Base-by-base conservation (phyloP, 2,797 vertebrate genomes). In the Myotis findleyi region DNA sequence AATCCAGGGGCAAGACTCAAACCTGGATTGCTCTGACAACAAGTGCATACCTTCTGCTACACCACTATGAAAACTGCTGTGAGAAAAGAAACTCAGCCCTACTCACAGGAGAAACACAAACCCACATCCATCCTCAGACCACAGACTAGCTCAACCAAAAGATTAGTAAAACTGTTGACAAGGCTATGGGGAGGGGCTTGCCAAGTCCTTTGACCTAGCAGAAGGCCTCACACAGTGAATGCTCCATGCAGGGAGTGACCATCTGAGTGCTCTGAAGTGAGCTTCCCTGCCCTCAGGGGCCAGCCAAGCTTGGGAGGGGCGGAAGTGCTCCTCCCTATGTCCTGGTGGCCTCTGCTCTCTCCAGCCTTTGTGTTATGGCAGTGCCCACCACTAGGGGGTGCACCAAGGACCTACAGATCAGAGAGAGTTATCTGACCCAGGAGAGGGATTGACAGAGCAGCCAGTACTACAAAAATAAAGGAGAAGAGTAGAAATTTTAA, bases 11-110 rank as follows among this genome's bases (percentile, higher is more conserved):
- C 11, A 30, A 25, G 41, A 14, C 33, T 18, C 0, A 20, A 71
- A 41, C 25, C 11, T 0, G 0, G 9, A 55, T 1, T 8, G 5
- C 47, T 53, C 38, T 44, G 68, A 73, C 11, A 5, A 18, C n/a
- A 88, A 33, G 27, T 62, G 47, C 3, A 16, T 2, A 53, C 7
- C 38, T 41, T 20, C 72, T 51, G n/a, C 36, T n/a, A 10, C 4
- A 30, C 16, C 25, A 47, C 64, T 27, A 16, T 23, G n/a, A 41
- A 57, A 44, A 51, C 1, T 11, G 18, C 47, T 30, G 13, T 5
- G 36, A 85, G 86, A 17, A 75, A 55, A 69, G 79, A 9, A 30
- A 5, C 14, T 3, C 30, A 17, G 59, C 1, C n/a, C 20, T 3
- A 7, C 25, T 44, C 18, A 36, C 0, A 10, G 14, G 9, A 47